phyloP scores from a whole-genome alignment of 2,888 invertebrate species.

The Limnephilus rhombicus region DNA sequence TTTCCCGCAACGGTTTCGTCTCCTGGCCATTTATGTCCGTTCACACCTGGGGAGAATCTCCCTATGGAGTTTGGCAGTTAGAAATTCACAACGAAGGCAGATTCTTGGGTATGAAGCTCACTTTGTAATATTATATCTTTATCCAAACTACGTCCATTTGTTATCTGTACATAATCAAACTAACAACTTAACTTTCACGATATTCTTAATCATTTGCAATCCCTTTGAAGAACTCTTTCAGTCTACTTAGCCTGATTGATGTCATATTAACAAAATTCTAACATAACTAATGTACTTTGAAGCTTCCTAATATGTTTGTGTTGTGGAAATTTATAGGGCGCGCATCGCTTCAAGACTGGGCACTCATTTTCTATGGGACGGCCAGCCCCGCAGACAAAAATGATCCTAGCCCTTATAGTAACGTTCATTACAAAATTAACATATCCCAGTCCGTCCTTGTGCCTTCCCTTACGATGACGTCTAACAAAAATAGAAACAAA shows the following conservation, averaged over 20 bases:
- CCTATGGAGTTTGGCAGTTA: constrained; percentile 95
- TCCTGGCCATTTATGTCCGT: constrained; percentile 99
- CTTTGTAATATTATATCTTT: not conserved
- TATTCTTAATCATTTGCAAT: constrained; percentile 62
- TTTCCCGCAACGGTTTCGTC: constrained; percentile 93
- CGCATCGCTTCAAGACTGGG: constrained; percentile 95
- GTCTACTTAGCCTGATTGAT: not conserved
- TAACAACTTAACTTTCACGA: constrained; percentile 26
- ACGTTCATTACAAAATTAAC: constrained; percentile 64
- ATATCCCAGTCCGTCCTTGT: constrained; percentile 67
- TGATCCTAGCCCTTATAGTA: constrained; percentile 77
- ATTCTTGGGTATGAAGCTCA: constrained; percentile 84
- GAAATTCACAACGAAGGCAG: constrained; percentile 97
- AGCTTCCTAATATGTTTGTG: constrained; percentile 50
- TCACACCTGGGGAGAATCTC: constrained; percentile 98
- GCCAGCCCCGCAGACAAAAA: constrained; percentile 80
- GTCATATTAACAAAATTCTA: constrained; percentile 43
- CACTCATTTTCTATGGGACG: constrained; percentile 94
- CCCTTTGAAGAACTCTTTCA: not conserved
- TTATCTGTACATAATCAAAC: constrained; percentile 12
- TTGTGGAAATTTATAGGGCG: constrained; percentile 80
- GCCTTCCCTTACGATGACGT: constrained; percentile 67
- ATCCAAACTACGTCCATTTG: constrained; percentile 20
- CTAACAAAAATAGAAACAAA: constrained; percentile 62
- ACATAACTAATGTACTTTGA: constrained; percentile 16